Evolutionary conservation across 2,888 invertebrate genomes (phyloP).

Genomic region (Thalpophila matura): DNA sequence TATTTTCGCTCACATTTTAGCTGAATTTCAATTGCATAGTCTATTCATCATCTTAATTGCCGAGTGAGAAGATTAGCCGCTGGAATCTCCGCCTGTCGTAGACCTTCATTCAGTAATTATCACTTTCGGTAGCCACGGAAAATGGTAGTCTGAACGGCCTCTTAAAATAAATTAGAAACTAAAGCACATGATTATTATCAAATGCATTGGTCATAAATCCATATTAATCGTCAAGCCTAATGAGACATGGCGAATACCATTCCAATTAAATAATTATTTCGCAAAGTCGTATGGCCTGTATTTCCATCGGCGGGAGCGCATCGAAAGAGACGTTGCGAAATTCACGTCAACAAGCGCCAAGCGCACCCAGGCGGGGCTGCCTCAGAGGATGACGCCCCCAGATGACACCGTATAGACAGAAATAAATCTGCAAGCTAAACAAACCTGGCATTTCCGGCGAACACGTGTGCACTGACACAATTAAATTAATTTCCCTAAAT

Average conservation of each 20-base stretch:
- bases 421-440: conserved; percentile 89
- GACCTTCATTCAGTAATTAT: conserved; percentile 5
- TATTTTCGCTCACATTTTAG: not conserved
- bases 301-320: conserved; percentile 76
- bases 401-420: conserved; percentile 85
- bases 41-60: not conserved
- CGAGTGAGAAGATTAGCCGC: not conserved
- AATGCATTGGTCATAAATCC: conserved; percentile 16
- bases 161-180: conserved; percentile 1
- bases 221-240: conserved; percentile 7
- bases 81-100: not conserved
- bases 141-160: not conserved
- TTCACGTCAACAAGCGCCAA: conserved; percentile 81
- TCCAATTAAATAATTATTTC: conserved; percentile 65
- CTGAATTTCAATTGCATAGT: not conserved
- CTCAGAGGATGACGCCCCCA: conserved; percentile 84
- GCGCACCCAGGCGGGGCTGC: conserved; percentile 73
- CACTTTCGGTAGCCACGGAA: not conserved
- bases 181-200: conserved; percentile 13
- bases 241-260: conserved; percentile 22
- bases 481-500: conserved; percentile 73
- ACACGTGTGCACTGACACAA: conserved; percentile 83
- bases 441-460: conserved; percentile 87
- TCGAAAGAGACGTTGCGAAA: conserved; percentile 78
- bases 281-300: conserved; percentile 71